Evolutionary conservation across 2,888 invertebrate genomes (phyloP), one percentile per base, ranked within the genome.

Genomic region (Amphipyra tragopoginis): DNA sequence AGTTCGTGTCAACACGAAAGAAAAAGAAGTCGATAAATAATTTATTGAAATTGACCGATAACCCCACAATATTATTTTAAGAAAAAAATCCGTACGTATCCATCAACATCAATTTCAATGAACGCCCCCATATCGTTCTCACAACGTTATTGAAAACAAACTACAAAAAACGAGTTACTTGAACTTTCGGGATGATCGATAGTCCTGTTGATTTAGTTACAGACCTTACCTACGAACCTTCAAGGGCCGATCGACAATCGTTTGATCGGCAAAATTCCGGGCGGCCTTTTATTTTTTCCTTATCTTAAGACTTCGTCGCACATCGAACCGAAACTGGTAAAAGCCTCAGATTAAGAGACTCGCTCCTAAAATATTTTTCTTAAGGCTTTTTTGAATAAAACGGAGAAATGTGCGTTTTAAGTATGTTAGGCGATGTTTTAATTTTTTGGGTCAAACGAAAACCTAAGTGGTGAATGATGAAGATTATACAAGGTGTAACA

Each of bases 91-190:
- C 21, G 21, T 29, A 29, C 29, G 5, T 29, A 4, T 29, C 6
- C 29, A 29, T 29, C 29, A 29, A 5, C 29, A 7, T 13, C 26
- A 45, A 63, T 59, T 56, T 47, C 58, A 47, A 56, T 47, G 21
- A 15, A 42, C 29, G 36, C 33, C 14, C 15, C 33, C 42, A 47
- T 43, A 54, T 40, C 15, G 43, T 38, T 26, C n/a, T 34, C 33
- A 38, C 13, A 40, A 13, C 15, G 58, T 68, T 59, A 73, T 73
- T 73, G 63, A 74, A 64, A 74, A 64, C 47, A 57, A 69, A 52
- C 42, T 13, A n/a, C 40, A 5, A 52, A 49, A 71, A 50, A 47
- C 47, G 50, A 54, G 52, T 57, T 56, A 21, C 43, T 33, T 40
- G 34, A 59, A 60, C 56, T 65, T 72, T 53, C 47, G 15, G 21